A percentile compares a stretch with the other conserved stretches of the same genome.
Conservation (phyloP, 2,113 vertebrate species). For the Lucifuga dentata region DNA sequence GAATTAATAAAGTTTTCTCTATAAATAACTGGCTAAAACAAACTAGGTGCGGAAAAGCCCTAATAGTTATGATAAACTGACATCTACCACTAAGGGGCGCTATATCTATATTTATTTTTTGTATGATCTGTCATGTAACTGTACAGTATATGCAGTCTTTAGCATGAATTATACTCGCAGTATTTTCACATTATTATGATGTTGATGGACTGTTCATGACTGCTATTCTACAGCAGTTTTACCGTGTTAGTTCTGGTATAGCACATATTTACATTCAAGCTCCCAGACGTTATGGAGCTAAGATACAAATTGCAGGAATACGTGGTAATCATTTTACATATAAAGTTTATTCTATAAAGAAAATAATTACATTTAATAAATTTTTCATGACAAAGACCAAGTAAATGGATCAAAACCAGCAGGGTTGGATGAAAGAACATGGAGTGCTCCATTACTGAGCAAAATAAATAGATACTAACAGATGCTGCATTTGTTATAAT, state of each 20-base stretch:
- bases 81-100: conserved; percentile 34
- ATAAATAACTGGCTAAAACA: too few relatives aligned
- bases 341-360: conserved; percentile 59
- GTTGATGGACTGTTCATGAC: too few relatives aligned
- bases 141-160: too few relatives aligned
- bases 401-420: not conserved
- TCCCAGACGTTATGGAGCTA: too few relatives aligned
- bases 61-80: not conserved
- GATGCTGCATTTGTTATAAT: conserved; percentile 8
- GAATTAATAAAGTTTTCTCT: too few relatives aligned
- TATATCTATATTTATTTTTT: not conserved
- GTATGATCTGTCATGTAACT: not conserved
- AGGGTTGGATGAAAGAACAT: conserved; percentile 1
- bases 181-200: too few relatives aligned
- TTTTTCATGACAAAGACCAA: conserved; percentile 8
- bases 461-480: conserved; percentile 48
- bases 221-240: too few relatives aligned
- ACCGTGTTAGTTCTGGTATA: too few relatives aligned
- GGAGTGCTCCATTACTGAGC: conserved; percentile 10
- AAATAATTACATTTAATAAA: conserved; percentile 43
- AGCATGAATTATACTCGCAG: not conserved
- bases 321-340: conserved; percentile 29
- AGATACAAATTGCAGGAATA: too few relatives aligned
- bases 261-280: too few relatives aligned
- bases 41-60: too few relatives aligned